A percentile compares a stretch with the other conserved stretches of the same genome.
Evolutionary conservation across 2,797 vertebrate genomes (phyloP).

Genomic region (Gastrophryne carolinensis): DNA sequence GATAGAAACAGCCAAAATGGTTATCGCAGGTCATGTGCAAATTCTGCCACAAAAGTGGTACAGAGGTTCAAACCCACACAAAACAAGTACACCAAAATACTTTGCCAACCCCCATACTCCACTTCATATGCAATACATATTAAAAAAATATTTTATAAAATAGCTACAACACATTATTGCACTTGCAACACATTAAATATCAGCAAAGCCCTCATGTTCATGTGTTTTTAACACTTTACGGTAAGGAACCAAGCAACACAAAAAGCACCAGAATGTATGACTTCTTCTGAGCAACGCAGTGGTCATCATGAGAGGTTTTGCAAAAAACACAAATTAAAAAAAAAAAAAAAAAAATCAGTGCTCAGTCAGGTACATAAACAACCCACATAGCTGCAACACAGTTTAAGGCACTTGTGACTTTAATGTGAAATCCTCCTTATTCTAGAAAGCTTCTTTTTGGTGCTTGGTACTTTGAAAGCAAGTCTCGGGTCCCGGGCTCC

Average conservation of each 20-base stretch:
- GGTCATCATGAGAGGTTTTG: slow-evolving; percentile 17
- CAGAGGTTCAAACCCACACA: slow-evolving; percentile 3
- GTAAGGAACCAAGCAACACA: slow-evolving; percentile 39
- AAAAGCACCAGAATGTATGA: slow-evolving; percentile 43
- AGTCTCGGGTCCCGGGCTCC: not conserved
- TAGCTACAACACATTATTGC: slow-evolving; percentile 50
- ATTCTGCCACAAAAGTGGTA: slow-evolving; percentile 39
- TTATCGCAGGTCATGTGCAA: slow-evolving; percentile 42
- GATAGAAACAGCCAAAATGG: slow-evolving; percentile 12
- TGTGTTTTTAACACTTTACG: slow-evolving; percentile 40
- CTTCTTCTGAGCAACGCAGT: slow-evolving; percentile 31
- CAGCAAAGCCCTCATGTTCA: slow-evolving; percentile 43
- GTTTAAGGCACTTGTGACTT: slow-evolving; percentile 17
- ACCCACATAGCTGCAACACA: slow-evolving; percentile 4
- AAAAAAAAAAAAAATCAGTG: slow-evolving; percentile 34
- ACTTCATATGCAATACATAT: slow-evolving; percentile 46
- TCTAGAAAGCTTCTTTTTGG: slow-evolving; percentile 4
- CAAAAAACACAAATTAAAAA: too few relatives aligned
- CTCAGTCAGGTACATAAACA: slow-evolving; percentile 10
- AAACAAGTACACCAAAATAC: not conserved
- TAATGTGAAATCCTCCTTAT: slow-evolving; percentile 8
- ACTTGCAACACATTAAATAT: slow-evolving; percentile 52
- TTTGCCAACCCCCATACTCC: slow-evolving; percentile 35
- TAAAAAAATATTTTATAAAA: slow-evolving; percentile 43
- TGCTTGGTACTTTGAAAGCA: slow-evolving; percentile 5